Evolutionary conservation across 1,140 invertebrate species (phyloP), one percentile per base, ranked within the genome.

Genomic region (Rhagoletis zephyria): DNA sequence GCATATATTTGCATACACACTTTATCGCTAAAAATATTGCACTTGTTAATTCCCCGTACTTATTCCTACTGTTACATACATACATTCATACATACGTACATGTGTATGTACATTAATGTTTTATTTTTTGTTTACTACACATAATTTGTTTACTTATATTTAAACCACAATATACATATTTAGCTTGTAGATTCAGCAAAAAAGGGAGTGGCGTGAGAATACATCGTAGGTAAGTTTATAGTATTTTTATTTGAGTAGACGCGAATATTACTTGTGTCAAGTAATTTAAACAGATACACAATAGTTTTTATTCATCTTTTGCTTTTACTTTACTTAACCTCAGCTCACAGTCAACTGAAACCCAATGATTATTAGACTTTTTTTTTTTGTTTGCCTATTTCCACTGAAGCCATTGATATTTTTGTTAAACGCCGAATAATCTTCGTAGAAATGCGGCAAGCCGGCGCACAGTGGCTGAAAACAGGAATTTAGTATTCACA

Each of bases 11-110:
- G 45, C 45, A 77, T 77, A 19, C 70, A 56, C 45, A 81, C 14
- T 14, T 81, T 81, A 81, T 81, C 74, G 74, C 19, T 81, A 59
- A 56, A 56, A 56, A 56, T 81, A 81, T 81, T 81, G n/a, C 45
- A 81, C 45, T 81, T 81, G 48, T 56, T 81, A 81, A 67, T 81
- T 19, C 48, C 48, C 19, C 48, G 48, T 51, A 81, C 16, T 81
- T 81, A 56, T 56, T 48, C 30, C 30, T 40, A 4, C 64, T 67
- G 3, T 67, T 67, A 19, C 64, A 63, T 63, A 63, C 61, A 63
- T 63, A 63, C 4, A 14, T 63, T 12, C 16, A 63, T 63, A 63
- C 61, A 63, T 30, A 63, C n/a, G n/a, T 63, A 63, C 61, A 63
- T 16, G 1, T 14, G 65, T 67, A 67, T 67, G 10, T 19, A 19